Evolutionary conservation across 2,797 vertebrate species (phyloP), one percentile per base, ranked within the genome.

Genomic region (Poecilia picta): DNA sequence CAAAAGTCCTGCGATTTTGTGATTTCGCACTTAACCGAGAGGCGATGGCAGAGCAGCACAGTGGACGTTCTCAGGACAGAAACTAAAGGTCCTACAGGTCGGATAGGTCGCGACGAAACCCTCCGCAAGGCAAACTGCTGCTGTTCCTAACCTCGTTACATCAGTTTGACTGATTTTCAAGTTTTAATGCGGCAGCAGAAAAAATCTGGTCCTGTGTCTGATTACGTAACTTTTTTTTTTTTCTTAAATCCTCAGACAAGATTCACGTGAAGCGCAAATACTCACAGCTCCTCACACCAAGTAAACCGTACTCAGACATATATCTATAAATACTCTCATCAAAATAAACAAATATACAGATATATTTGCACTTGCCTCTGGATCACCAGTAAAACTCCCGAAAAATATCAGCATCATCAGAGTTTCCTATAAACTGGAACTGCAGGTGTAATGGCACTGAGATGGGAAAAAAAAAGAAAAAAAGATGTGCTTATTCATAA

Each of bases 251-350:
- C 62, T 82, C 76, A 59, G 74, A 81, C 82, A 73, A 87, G 57
- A 85, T 74, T 86, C 74, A 68, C 74, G 81, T 81, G 79, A 73
- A 68, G 83, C 45, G 87, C 83, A 89, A 83, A 88, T 85, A 79
- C 85, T 76, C 87, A 76, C 83, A 77, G 74, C 78, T 83, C 88
- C 77, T 91, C 72, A 88, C 73, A 87, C 82, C 83, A 59, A 73
- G 87, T 90, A 92, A 90, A 93, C 93, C 91, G 81, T 85, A 84
- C 82, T 91, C 87, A 88, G 89, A 94, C 91, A 93, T 92, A 94
- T 89, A 89, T 93, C 87, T 85, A 84, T 92, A 94, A 93, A 94
- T 90, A 93, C 89, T 94, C 88, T 93, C 85, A 82, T 88, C 78
- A 90, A 92, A 92, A 90, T 91, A 93, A 90, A 89, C 88, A 79